Evolutionary conservation across 1,140 invertebrate species (phyloP).

Genomic region (Meloidogyne exigua): DNA sequence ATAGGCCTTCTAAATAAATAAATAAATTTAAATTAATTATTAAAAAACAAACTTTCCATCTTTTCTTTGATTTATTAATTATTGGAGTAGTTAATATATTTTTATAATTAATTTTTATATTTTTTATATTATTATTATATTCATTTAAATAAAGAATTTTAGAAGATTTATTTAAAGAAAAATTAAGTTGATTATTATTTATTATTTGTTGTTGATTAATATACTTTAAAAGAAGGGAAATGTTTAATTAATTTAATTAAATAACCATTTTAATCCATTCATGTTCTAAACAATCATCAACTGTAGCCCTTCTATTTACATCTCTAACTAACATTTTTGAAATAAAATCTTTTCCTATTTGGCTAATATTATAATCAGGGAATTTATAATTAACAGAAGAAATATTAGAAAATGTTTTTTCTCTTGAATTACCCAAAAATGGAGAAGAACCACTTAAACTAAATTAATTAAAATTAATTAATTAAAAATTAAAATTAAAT

Average conservation of each 20-base stretch:
- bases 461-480: conserved; percentile 13
- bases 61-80: not conserved
- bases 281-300: conserved; percentile 71
- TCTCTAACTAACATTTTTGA: conserved; percentile 67
- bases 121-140: not conserved
- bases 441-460: conserved; percentile 68
- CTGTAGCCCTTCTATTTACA: conserved; percentile 69
- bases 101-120: conserved; percentile 1
- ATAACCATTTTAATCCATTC: conserved; percentile 70
- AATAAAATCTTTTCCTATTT: conserved; percentile 70
- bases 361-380: conserved; percentile 66
- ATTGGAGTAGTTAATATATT: not conserved
- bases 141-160: not conserved
- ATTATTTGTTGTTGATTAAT: not conserved
- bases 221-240: not conserved
- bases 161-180: not conserved
- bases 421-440: conserved; percentile 69
- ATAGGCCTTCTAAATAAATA: conserved; percentile 6
- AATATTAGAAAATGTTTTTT: conserved; percentile 70
- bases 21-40: not conserved
- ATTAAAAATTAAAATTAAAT: not conserved
- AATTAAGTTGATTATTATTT: not conserved
- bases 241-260: too few species aligned
- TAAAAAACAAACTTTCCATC: not conserved
- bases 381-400: conserved; percentile 68